A percentile compares a stretch with the other conserved stretches of the same genome.
Conservation (phyloP, 1,140 invertebrate species). For the Heliconius eleuchia region DNA sequence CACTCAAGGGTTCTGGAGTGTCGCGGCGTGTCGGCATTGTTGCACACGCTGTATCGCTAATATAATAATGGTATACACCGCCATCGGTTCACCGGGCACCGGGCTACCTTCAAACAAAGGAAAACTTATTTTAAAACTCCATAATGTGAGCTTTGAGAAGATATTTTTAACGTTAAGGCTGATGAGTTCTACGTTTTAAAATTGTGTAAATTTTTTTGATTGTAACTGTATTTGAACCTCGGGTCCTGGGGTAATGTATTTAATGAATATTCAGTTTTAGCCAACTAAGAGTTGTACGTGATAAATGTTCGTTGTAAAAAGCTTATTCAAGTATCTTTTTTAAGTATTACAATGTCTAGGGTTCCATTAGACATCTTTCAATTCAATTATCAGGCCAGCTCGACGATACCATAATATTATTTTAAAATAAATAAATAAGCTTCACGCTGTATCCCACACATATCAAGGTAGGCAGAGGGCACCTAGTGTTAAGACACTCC, state of each 20-base stretch:
- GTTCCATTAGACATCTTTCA: no score
- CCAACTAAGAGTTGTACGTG: no score
- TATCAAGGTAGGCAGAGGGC: no score
- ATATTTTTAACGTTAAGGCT: background rate
- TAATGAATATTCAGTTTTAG: no score
- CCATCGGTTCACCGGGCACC: slow-evolving; percentile 15
- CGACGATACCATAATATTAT: no score
- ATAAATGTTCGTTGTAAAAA: no score
- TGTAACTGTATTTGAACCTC: background rate
- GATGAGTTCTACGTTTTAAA: background rate
- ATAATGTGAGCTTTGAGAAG: slow-evolving; percentile 9
- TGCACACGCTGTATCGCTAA: slow-evolving; percentile 63
- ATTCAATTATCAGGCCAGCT: no score
- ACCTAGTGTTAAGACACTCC: no score
- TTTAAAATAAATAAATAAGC: no score
- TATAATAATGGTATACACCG: slow-evolving; percentile 51
- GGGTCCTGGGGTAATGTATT: background rate
- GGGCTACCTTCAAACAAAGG: background rate
- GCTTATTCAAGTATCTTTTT: no score
- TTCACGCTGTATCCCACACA: no score
- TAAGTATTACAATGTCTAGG: no score
- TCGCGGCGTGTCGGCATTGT: slow-evolving; percentile 61
- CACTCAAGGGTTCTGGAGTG: slow-evolving; percentile 59
- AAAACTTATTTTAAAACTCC: slow-evolving; percentile 7
- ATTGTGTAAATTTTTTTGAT: background rate